Conservation (phyloP, 2,888 invertebrate genomes). For the Colostygia pectinataria region DNA sequence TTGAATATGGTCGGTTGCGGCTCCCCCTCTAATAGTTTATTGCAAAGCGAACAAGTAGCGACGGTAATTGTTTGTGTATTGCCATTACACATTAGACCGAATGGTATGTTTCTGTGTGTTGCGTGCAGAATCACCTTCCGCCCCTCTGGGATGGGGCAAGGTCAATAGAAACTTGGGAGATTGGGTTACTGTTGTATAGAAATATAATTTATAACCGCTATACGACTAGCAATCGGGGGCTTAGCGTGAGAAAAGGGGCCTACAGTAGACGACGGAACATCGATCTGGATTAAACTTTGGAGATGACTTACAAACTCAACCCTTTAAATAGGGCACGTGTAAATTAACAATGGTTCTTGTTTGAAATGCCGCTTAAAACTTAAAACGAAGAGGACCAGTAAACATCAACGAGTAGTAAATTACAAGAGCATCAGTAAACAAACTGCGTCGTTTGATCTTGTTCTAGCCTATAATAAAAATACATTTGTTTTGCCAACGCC, state of each 20-base stretch:
- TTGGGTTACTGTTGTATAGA: conserved; percentile 41
- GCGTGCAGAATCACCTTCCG: conserved; percentile 52
- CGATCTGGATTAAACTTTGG: conserved; percentile 44
- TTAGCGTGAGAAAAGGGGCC: conserved; percentile 52
- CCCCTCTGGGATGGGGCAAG: conserved; percentile 55
- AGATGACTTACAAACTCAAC: conserved; percentile 45
- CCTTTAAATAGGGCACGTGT: conserved; percentile 42
- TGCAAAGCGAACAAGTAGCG: conserved; percentile 48
- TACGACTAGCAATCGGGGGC: conserved; percentile 36
- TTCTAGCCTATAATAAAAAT: conserved; percentile 23
- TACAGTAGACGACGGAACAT: conserved; percentile 36
- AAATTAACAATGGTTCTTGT: conserved; percentile 36
- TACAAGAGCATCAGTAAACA: conserved; percentile 51
- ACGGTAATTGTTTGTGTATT: conserved; percentile 49
- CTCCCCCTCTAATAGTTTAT: conserved; percentile 49
- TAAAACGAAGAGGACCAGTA: conserved; percentile 46
- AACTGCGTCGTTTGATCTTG: conserved; percentile 35
- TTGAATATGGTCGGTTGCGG: conserved; percentile 51
- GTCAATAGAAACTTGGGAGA: conserved; percentile 49
- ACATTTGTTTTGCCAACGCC: conserved; percentile 26
- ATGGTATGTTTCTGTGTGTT: conserved; percentile 46
- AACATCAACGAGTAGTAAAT: conserved; percentile 50
- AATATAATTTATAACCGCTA: conserved; percentile 51
- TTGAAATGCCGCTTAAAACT: conserved; percentile 44
- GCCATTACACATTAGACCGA: conserved; percentile 37